Base-by-base conservation (phyloP, 2,888 invertebrate genomes). In the Alloplasta piceator region DNA sequence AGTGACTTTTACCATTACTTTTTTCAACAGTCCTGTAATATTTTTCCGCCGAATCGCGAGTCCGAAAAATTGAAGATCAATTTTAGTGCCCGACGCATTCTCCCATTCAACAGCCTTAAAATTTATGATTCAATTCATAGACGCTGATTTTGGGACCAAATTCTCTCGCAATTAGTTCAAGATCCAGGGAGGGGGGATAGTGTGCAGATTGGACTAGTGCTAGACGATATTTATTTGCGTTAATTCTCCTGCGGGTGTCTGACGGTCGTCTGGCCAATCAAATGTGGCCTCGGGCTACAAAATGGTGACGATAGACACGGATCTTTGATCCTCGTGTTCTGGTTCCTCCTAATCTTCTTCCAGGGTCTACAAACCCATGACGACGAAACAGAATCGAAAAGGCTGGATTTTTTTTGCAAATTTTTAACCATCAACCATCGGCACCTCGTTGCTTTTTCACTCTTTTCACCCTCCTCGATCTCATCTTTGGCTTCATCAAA, bases 271-370 rank as follows among this genome's bases (percentile, higher is more conserved):
- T 82, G 85, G 86, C 88, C 90, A 90, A 91, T 91, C 90, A 89
- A 91, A 91, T 91, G 88, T 91, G 82, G 86, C 87, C 86, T 78
- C 76, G 70, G 86, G 86, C 85, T 81, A 80, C 85, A 86, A 86
- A 87, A 88, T 84, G 74, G 83, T 60, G 36, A 38, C 3, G 52
- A 38, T n/a, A 60, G 46, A 36, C 48, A 75, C n/a, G 55, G 46
- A 60, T 39, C 63, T 67, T 75, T 43, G 73, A 36, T 77, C 56
- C 41, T 46, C 55, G 26, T 26, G 3, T 26, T 26, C 4, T 36
- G n/a, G 9, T 39, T 60, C 36, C 38, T 36, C 26, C 26, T 26
- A 26, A 26, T 58, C 38, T 36, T 38, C 38, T 36, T n/a, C 12
- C 26, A 26, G 26, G 26, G 26, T 26, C n/a, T n/a, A n/a, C n/a